Percentiles rank a stretch among this genome's conserved stretches.
Evolutionary conservation across 2,113 vertebrate genomes (phyloP).

Genomic region (Macquaria ambigua): DNA sequence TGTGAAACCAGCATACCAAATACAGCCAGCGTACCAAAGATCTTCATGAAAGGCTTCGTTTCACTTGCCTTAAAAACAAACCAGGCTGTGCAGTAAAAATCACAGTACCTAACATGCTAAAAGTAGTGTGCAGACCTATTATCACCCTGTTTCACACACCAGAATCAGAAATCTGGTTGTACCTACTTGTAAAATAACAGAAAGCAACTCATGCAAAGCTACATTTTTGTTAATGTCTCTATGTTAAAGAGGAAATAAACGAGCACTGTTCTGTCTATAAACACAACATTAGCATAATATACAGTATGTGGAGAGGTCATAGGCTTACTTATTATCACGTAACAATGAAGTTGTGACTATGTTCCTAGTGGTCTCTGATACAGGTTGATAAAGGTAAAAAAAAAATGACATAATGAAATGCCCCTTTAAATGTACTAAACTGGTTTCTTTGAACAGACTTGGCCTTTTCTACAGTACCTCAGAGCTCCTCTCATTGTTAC

Average conservation of each 20-base stretch:
- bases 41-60: not conserved
- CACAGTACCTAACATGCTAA: conserved; percentile 24
- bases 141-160: not conserved
- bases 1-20: not conserved
- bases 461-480: conserved; percentile 13
- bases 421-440: conserved; percentile 26
- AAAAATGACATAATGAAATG: conserved; percentile 26
- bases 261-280: not conserved
- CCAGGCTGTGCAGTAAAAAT: not conserved
- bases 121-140: not conserved
- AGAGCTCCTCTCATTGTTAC: not conserved
- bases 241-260: not conserved
- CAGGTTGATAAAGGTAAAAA: conserved; percentile 23
- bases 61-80: conserved; percentile 19
- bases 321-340: not conserved
- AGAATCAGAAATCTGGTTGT: conserved; percentile 6
- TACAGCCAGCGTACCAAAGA: not conserved
- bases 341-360: conserved; percentile 4
- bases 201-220: conserved; percentile 16
- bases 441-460: not conserved
- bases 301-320: conserved; percentile 23
- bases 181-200: conserved; percentile 11
- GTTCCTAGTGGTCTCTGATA: conserved; percentile 4
- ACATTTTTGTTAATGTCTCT: conserved; percentile 1
- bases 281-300: conserved; percentile 2